Base-by-base conservation (phyloP, 2,888 invertebrate species). In the Parochlus steinenii region DNA sequence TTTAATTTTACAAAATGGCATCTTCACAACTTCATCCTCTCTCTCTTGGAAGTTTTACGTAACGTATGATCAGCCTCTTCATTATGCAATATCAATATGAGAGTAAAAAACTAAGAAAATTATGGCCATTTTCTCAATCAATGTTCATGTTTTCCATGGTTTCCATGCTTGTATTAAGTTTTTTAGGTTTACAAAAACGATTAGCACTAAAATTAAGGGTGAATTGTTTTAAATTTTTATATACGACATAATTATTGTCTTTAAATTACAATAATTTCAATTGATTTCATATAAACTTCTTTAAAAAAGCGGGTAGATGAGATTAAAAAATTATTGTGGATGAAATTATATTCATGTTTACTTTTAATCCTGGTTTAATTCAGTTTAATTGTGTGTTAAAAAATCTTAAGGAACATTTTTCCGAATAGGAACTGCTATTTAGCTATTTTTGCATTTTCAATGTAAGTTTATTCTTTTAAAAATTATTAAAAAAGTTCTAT, bases 371-470 rank as follows among this genome's bases (percentile, higher is more conserved):
- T 23, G 10, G 25, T 12, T 31, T 10, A 20, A 31, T 24, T n/a
- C 12, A 10, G 12, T 26, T 12, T 17, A 26, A 31, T 14, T 26
- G n/a, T n/a, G n/a, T n/a, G n/a, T n/a, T 19, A 24, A 25, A 18
- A 33, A 23, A 23, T 16, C 24, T 34, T 34, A 28, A 34, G 34
- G 34, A 34, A 34, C 34, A 28, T 34, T 34, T 28, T 22, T 34
- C 34, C 34, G 34, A 26, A 15, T 34, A 34, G 34, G 34, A 34
- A 34, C 34, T 28, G 28, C 28, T 16, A n/a, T 34, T 10, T 7
- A 7, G 14, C 12, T 29, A 7, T 25, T 7, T n/a, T 14, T 34
- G 17, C 8, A 28, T 20, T 20, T n/a, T n/a, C n/a, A n/a, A n/a
- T n/a, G n/a, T n/a, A n/a, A n/a, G n/a, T n/a, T n/a, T n/a, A n/a